Evolutionary conservation across 2,888 invertebrate genomes (phyloP), one percentile per base, ranked within the genome.

Genomic region (Andrena camellia): DNA sequence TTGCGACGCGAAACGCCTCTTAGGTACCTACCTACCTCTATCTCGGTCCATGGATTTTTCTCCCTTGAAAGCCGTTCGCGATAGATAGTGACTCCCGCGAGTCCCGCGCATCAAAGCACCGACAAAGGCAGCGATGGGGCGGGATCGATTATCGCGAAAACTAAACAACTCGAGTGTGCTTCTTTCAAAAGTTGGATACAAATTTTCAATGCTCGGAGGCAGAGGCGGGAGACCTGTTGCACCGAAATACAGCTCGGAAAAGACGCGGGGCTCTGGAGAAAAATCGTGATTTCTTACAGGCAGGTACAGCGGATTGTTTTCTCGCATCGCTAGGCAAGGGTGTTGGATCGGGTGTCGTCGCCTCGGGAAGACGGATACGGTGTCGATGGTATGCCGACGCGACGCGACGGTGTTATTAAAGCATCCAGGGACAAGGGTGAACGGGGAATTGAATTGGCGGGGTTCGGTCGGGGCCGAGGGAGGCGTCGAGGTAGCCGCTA

Each of bases 181-280:
- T 17, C n/a, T 6, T 31, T 42, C 7, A 8, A 31, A 50, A 69
- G 52, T 52, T 17, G n/a, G n/a, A 64, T 29, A 33, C 7, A 52
- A 69, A 77, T 59, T 64, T 76, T 54, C 26, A n/a, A 17, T 29
- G 64, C 10, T 13, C 10, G 8, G 26, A 48, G 26, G 26, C 60
- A 67, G 17, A 33, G n/a, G 17, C 23, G 57, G 35, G 33, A 48
- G n/a, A 81, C 74, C 73, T 79, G 80, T 81, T 79, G 81, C 73
- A 8, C 31, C 17, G 29, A 31, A 60, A 33, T 68, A 33, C 50
- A 68, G 33, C 54, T 63, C 23, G 69, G 6, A 60, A 60, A 60
- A n/a, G n/a, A n/a, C n/a, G 17, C 26, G 17, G 4, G 20, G 35
- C 57, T 42, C 17, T 0, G 31, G 10, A 13, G 5, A 10, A 29